A percentile compares a stretch with the other conserved stretches of the same genome.
These are phyloP conservation scores for Limanda limanda DNA, from an alignment of 2,113 vertebrate genomes.

Conservation along the genomic window DNA sequence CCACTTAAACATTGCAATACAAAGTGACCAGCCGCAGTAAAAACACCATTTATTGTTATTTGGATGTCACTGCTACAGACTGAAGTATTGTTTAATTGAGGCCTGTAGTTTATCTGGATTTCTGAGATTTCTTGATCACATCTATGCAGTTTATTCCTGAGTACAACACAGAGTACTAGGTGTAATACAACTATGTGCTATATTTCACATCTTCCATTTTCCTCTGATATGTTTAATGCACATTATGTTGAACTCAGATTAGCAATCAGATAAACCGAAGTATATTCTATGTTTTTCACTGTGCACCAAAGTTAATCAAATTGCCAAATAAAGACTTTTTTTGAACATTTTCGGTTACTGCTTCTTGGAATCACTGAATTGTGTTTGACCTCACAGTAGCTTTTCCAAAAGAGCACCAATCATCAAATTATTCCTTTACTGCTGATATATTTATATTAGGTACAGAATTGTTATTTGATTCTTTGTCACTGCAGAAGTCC, in stretches of 20 bases:
- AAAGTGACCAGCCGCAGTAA: no score
- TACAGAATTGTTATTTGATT: no score
- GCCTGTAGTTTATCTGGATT: not conserved
- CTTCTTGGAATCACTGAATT: no score
- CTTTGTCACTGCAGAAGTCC: no score
- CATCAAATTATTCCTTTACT: not conserved
- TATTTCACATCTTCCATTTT: not conserved
- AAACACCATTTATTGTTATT: no score
- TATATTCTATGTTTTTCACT: no score
- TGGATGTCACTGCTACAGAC: no score
- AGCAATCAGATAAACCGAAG: no score
- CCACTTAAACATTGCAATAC: no score
- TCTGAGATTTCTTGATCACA: not conserved
- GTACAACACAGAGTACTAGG: not conserved
- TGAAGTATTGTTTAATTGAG: not conserved
- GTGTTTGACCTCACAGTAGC: not conserved
- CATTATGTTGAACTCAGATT: not conserved
- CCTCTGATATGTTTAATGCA: not conserved
- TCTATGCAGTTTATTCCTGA: constrained; percentile 35
- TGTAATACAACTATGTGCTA: not conserved
- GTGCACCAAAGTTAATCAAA: no score
- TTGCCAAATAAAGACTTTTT: constrained; percentile 27
- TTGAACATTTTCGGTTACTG: not conserved
- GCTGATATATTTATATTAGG: not conserved
- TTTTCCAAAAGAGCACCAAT: not conserved